Evolutionary conservation across 2,113 vertebrate genomes (phyloP), one percentile per base, ranked within the genome.

Genomic region (Xiphias gladius): DNA sequence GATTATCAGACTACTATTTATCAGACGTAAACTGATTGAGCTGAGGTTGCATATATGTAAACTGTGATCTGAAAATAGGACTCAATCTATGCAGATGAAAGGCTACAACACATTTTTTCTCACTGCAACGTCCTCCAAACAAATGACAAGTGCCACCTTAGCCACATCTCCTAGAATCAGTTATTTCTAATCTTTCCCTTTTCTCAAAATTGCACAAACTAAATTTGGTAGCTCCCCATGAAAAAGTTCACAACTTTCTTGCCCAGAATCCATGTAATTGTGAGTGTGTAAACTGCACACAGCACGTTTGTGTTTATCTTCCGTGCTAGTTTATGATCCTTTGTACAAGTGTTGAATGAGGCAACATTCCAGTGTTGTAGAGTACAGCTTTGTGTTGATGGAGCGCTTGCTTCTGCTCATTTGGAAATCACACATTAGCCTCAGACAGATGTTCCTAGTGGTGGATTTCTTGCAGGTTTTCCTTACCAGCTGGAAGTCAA

Each of bases 401-500:
- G 39, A 67, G 22, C 12, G 24, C 37, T 41, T 67, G 64, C 63
- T 82, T 73, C 39, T 66, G 66, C 46, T 52, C 61, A 69, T 69
- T 71, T 73, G 73, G 10, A 81, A 76, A 73, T 72, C 41, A 71
- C n/a, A n/a, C n/a, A n/a, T n/a, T n/a, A n/a, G n/a, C n/a, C n/a
- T n/a, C n/a, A n/a, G n/a, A n/a, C n/a, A n/a, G n/a, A n/a, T n/a
- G n/a, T n/a, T n/a, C n/a, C n/a, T n/a, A n/a, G n/a, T n/a, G n/a
- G n/a, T n/a, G n/a, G n/a, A n/a, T n/a, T n/a, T 74, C 55, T 82
- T 88, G 75, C 54, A 76, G 71, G 83, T 80, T 82, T 84, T 68
- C 58, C 66, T 86, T 82, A 63, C 41, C 88, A 88, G 83, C 67
- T 70, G 55, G 73, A 85, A 81, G 74, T 86, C 66, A 83, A 54